Conservation (phyloP, 2,113 vertebrate species). For the Petromus typicus region DNA sequence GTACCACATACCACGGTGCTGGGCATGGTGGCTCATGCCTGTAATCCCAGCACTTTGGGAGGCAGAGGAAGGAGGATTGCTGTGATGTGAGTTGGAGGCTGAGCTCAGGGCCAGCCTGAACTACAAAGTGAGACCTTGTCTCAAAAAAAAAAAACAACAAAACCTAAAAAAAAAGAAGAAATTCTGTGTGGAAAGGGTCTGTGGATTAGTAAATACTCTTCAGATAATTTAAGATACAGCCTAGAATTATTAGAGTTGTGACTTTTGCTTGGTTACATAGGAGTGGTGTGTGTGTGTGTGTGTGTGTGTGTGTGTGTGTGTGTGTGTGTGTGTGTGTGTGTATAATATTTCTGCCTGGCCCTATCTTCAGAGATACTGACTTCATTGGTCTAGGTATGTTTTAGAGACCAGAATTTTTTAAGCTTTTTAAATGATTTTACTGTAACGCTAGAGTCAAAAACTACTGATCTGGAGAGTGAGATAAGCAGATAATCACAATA, state of each 20-base stretch:
- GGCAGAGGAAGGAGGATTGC: no score
- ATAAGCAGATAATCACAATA: neutral
- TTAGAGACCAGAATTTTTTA: neutral
- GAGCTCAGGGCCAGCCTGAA: no score
- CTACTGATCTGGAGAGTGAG: neutral
- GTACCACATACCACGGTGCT: no score
- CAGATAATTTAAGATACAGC: neutral
- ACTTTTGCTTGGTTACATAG: neutral
- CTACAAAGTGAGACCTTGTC: no score
- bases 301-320: neutral
- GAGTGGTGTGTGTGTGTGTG: neutral
- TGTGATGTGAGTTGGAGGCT: no score
- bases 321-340: neutral
- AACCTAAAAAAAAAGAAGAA: no score
- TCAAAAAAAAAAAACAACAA: no score
- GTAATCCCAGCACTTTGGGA: no score
- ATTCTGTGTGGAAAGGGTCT: no score
- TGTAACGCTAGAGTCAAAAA: constrained; percentile 2
- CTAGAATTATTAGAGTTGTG: neutral
- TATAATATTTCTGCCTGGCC: neutral
- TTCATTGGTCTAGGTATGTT: neutral
- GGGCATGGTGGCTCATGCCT: no score
- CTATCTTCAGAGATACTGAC: neutral
- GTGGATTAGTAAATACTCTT: neutral
- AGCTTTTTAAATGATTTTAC: neutral